Evolutionary conservation across 2,888 invertebrate species (phyloP), one percentile per base, ranked within the genome.

Genomic region (Sminthurides aquaticus): DNA sequence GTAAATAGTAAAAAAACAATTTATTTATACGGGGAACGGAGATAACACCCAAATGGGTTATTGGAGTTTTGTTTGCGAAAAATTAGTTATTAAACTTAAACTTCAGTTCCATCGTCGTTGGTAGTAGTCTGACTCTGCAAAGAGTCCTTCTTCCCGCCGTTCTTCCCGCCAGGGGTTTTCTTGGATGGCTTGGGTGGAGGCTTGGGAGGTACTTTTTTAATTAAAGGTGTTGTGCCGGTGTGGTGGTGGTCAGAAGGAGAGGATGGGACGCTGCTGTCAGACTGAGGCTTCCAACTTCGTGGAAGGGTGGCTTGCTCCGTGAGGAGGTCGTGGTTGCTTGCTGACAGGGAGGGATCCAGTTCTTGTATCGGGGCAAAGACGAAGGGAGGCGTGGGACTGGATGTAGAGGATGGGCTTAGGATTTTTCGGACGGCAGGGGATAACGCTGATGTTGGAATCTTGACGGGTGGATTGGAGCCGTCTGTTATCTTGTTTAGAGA

Each of bases 401-500:
- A n/a, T 22, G 59, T 56, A 8, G 64, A 57, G 2, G 62, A 55
- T 3, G 67, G 64, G 22, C 65, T 66, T 8, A 62, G 60, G 2
- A 64, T 62, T 25, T 62, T 54, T 24, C 67, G 49, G 3, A 64
- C 60, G 18, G 66, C 57, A 28, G 66, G 57, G n/a, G 67, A 60
- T 25, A 67, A 57, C 18, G 61, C 64, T 24, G 64, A 60, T 1
- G 58, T 28, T 8, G 61, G 49, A 52, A 18, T 49, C 49, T 28
- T 28, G 20, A 25, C 29, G 43, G 62, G 54, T 2, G 60, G 62
- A 60, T 64, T 61, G 62, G 54, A 65, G 64, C 72, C 68, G 28
- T 66, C 66, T 18, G 69, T 85, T 26, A 85, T 81, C 79, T 89
- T 89, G 77, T 90, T 89, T 71, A 92, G 82, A 28, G 91, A 91